Evolutionary conservation across 2,888 invertebrate genomes (phyloP), one percentile per base, ranked within the genome.

Genomic region (Callyntrura guangdongensis): DNA sequence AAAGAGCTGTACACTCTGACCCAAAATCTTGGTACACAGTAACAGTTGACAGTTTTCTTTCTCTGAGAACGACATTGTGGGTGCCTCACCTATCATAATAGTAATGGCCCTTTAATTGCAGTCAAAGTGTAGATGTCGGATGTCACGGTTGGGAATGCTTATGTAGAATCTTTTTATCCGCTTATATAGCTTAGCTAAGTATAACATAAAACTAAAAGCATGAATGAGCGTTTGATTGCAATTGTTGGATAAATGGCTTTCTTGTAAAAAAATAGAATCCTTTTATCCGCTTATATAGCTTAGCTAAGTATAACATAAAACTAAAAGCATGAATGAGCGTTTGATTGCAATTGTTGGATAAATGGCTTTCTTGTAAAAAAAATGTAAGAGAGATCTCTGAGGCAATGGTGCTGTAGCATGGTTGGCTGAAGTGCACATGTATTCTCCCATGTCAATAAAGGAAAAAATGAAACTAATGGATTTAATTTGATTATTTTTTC

Each of bases 401-500:
- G 61, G 53, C 6, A 53, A 53, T 53, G 9, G 12, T 9, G 8
- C 25, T 22, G 12, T 27, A 61, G 12, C 22, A 64, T 11, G 5
- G 14, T 25, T 2, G 27, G 25, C 20, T 64, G 25, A 64, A 64
- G 27, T 64, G 64, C 64, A 27, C 64, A 64, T 64, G 27, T 64
- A 27, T 25, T 64, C 64, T 27, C 64, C 25, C 27, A 27, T 64
- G 36, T 45, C 69, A 69, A 69, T 69, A 69, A 69, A 69, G 17
- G n/a, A 59, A 45, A 69, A 69, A 45, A 69, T 49, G 27, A 53
- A 72, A 47, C 72, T 59, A 85, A 85, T 85, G 56, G 25, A 72
- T 69, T 69, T 69, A 72, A 69, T 85, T 85, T 85, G 72, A 85
- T 85, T 85, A 85, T 86, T 77, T 94, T 94, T 94, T 72, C 94